Percentiles rank a stretch among this genome's conserved stretches.
phyloP scores from a whole-genome alignment of 1,140 invertebrate genomes.

The Chironomus striatipennis region DNA sequence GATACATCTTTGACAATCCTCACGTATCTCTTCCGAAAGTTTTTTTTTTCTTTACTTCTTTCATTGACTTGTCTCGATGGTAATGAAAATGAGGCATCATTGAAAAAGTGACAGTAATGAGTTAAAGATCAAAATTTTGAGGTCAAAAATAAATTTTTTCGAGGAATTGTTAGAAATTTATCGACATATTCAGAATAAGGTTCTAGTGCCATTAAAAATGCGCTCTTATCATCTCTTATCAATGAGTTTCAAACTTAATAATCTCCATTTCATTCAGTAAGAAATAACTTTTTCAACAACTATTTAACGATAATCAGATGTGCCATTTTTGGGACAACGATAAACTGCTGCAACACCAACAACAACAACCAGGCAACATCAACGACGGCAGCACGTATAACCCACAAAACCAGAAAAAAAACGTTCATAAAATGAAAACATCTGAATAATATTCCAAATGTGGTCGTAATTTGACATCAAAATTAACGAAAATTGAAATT shows the following conservation, averaged over 20 bases:
- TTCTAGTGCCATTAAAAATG: no score
- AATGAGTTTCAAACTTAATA: background rate
- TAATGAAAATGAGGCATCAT: no score
- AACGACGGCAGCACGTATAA: slow-evolving; percentile 15
- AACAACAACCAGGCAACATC: background rate
- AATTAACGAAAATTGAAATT: slow-evolving; percentile 23
- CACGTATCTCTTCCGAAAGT: no score
- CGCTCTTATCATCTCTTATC: background rate
- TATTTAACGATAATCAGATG: slow-evolving; percentile 11
- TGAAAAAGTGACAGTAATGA: no score
- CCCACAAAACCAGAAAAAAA: slow-evolving; percentile 16
- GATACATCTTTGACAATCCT: no score
- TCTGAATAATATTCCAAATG: slow-evolving; percentile 14
- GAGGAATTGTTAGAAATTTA: no score
- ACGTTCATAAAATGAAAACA: slow-evolving; percentile 8
- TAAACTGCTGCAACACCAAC: background rate
- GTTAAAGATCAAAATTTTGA: no score
- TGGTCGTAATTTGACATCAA: slow-evolving; percentile 21
- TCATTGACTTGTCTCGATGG: no score
- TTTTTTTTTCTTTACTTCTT: no score
- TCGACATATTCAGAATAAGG: no score
- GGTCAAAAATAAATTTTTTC: no score
- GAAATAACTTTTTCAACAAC: background rate
- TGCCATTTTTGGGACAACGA: slow-evolving; percentile 6
- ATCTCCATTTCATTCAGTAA: background rate